Conservation (phyloP, 2,888 invertebrate species). For the Tuta absoluta region DNA sequence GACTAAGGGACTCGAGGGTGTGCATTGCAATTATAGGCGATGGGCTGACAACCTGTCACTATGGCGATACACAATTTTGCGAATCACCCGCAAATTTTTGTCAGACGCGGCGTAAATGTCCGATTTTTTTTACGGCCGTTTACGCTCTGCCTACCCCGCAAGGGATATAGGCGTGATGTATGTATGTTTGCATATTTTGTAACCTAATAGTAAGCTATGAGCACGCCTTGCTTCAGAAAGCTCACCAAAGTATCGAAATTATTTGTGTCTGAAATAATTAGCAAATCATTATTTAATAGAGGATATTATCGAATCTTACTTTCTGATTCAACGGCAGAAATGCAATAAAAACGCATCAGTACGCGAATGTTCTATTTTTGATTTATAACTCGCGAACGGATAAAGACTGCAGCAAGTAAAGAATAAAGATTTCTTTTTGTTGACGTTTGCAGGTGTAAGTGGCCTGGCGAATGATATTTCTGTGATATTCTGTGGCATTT, state of each 20-base stretch:
- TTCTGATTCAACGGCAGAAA: background rate
- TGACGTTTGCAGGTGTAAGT: constrained; percentile 29
- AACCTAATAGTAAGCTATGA: background rate
- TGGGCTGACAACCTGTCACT: too few species aligned
- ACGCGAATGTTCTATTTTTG: background rate
- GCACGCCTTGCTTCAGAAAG: background rate
- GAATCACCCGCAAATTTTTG: too few species aligned
- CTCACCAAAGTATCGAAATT: background rate
- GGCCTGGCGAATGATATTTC: constrained; percentile 16
- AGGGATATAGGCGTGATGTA: too few species aligned
- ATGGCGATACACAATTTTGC: too few species aligned
- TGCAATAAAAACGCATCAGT: too few species aligned
- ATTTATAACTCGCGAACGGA: background rate
- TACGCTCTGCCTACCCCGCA: too few species aligned
- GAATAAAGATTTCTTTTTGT: constrained; percentile 47
- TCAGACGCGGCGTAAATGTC: too few species aligned
- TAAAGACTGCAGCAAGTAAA: constrained; percentile 20
- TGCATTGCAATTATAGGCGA: too few species aligned
- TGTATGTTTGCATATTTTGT: too few species aligned
- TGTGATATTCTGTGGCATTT: constrained; percentile 45
- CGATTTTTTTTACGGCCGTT: too few species aligned
- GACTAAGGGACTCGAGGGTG: too few species aligned
- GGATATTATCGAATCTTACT: background rate
- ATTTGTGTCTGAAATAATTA: background rate
- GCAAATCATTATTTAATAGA: too few species aligned